Evolutionary conservation across 2,888 invertebrate species (phyloP).

Genomic region (Diarsia dahlii): DNA sequence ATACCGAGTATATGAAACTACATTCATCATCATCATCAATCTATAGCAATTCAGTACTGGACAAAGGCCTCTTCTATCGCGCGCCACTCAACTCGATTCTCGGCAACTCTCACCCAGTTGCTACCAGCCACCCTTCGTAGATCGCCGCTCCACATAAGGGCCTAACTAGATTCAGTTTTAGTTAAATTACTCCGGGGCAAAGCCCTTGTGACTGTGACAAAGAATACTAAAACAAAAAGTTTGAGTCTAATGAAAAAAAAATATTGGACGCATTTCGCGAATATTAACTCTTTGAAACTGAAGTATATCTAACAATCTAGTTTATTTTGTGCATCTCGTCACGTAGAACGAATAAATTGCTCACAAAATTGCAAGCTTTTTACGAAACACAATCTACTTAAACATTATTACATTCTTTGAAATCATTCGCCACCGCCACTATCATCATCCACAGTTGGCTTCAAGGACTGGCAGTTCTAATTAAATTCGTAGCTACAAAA

Average conservation of each 20-base stretch:
- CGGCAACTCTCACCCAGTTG: too few species aligned
- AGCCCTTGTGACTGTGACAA: conserved; percentile 3
- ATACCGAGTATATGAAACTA: background rate
- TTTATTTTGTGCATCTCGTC: background rate
- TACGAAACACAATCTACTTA: background rate
- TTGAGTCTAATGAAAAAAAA: background rate
- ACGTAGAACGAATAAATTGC: background rate
- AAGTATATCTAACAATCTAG: too few species aligned
- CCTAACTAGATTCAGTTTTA: background rate
- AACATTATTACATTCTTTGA: background rate
- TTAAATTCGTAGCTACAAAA: background rate
- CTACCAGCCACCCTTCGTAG: too few species aligned
- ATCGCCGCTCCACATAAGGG: too few species aligned
- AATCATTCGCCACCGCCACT: background rate
- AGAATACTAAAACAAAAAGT: too few species aligned
- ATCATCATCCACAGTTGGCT: background rate
- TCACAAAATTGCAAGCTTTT: background rate
- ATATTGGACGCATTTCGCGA: background rate
- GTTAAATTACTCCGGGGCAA: background rate
- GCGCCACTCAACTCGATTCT: too few species aligned
- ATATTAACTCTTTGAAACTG: background rate
- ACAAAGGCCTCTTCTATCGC: too few species aligned
- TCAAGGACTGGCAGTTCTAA: background rate
- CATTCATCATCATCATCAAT: too few species aligned
- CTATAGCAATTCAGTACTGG: too few species aligned